These are phyloP conservation scores for Tetropium fuscum DNA, from an alignment of 2,888 invertebrate species.

Conservation along the genomic window DNA sequence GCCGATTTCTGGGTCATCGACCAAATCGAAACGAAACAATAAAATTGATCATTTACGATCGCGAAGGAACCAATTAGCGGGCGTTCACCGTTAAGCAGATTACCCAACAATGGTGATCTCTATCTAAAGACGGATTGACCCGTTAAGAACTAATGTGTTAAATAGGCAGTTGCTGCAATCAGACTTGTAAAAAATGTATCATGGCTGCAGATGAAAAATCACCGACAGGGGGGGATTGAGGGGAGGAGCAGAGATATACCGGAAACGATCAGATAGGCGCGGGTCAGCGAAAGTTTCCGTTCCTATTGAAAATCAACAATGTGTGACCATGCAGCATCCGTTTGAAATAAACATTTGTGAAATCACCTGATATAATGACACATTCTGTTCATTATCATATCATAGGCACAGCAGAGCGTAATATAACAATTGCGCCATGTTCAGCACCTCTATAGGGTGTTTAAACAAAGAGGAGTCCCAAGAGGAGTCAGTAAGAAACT, in stretches of 20 bases:
- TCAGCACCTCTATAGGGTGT: too few species aligned
- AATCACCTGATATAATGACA: conserved; percentile 50
- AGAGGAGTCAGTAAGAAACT: too few species aligned
- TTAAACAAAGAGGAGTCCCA: too few species aligned
- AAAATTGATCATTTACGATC: conserved; percentile 32
- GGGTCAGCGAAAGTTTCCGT: conserved; percentile 65
- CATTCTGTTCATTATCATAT: conserved; percentile 32
- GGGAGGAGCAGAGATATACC: conserved; percentile 46
- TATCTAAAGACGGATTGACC: conserved; percentile 22
- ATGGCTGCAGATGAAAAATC: conserved; percentile 24
- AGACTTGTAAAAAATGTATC: conserved; percentile 23
- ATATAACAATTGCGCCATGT: too few species aligned
- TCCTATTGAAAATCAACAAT: conserved; percentile 65
- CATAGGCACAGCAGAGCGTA: too few species aligned
- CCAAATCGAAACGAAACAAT: conserved; percentile 28
- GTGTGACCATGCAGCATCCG: conserved; percentile 66
- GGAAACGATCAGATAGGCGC: conserved; percentile 63
- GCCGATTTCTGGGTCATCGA: conserved; percentile 17
- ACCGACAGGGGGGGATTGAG: conserved; percentile 29
- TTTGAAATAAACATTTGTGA: conserved; percentile 51
- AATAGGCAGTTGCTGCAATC: not conserved
- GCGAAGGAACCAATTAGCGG: conserved; percentile 23
- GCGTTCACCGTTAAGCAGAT: conserved; percentile 30
- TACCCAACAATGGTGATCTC: conserved; percentile 30
- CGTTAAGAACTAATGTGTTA: not conserved